Conservation (phyloP, 2,888 invertebrate genomes). For the Mermis nigrescens region DNA sequence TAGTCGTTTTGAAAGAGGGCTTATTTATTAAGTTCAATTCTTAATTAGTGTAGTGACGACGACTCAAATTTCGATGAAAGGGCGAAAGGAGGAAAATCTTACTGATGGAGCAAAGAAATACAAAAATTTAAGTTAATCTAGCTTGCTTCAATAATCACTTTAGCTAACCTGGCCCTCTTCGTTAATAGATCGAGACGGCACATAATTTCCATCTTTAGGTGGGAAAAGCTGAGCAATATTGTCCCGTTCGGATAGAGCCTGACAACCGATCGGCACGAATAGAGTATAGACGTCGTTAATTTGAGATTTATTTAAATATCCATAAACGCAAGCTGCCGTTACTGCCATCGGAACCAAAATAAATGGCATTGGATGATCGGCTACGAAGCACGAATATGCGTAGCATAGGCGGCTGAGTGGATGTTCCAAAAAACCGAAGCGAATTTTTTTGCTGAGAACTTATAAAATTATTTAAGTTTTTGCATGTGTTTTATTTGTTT, state of each 20-base stretch:
- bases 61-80: too few species aligned
- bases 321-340: background rate
- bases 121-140: too few species aligned
- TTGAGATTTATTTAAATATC: background rate
- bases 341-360: background rate
- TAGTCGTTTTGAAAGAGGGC: too few species aligned
- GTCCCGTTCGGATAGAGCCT: background rate
- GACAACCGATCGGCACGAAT: conserved; percentile 6
- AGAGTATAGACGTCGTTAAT: background rate
- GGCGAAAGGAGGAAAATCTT: too few species aligned
- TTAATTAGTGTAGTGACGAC: too few species aligned
- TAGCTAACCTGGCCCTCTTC: conserved; percentile 31
- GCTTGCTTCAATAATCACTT: too few species aligned
- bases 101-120: too few species aligned
- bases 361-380: background rate
- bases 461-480: too few species aligned
- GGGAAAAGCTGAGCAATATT: conserved; percentile 8
- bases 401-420: too few species aligned
- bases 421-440: background rate
- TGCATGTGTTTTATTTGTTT: too few species aligned
- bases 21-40: too few species aligned
- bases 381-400: background rate
- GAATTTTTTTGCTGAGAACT: background rate
- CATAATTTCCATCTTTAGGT: conserved; percentile 4
- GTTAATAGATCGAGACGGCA: background rate